Conservation (phyloP, 2,113 vertebrate genomes). For the Mormoops blainvillei region DNA sequence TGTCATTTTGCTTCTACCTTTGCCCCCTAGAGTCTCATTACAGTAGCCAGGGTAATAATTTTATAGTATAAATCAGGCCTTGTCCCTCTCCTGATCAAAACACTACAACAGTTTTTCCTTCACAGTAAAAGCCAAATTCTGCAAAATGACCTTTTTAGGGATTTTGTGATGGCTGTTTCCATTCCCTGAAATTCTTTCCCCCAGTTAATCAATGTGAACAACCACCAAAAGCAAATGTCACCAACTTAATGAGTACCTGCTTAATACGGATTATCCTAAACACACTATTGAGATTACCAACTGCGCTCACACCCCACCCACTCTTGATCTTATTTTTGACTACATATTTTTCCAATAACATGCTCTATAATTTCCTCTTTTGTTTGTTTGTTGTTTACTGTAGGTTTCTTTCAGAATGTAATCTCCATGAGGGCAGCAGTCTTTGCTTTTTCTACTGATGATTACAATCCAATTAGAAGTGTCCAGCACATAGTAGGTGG, state of each 20-base stretch:
- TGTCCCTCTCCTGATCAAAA: neutral
- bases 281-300: neutral
- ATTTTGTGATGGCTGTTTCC: neutral
- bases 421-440: neutral
- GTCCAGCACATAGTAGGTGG: neutral
- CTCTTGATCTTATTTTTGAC: neutral
- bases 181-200: neutral
- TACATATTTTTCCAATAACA: neutral
- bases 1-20: neutral
- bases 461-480: neutral
- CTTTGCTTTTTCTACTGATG: neutral
- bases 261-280: neutral
- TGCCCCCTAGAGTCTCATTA: neutral
- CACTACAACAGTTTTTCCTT: neutral
- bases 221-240: neutral
- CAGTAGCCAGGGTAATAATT: neutral
- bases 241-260: neutral
- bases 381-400: neutral
- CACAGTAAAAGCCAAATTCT: neutral
- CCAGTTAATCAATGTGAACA: neutral
- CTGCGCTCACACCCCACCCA: no score
- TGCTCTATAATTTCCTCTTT: neutral
- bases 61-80: neutral
- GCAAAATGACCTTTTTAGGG: no score
- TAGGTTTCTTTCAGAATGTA: neutral